phyloP scores from a whole-genome alignment of 2,113 vertebrate genomes.

The Prietella phreatophila region DNA sequence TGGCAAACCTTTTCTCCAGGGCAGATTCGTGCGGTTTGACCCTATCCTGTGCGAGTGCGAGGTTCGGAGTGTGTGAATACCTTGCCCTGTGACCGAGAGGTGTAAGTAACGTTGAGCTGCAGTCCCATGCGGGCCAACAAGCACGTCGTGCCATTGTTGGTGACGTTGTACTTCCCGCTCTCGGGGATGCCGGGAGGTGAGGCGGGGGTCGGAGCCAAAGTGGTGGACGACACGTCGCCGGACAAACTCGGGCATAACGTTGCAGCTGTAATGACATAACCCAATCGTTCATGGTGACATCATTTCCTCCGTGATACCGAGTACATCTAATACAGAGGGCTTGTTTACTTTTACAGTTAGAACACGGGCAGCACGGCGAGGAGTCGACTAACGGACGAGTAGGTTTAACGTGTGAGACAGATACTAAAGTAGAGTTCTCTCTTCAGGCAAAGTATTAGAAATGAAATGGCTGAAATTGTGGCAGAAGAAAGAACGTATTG shows the following conservation, averaged over 20 bases:
- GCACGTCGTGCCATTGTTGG: constrained; percentile 75
- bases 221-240: constrained; percentile 61
- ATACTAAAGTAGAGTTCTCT: not conserved
- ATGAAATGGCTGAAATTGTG: not conserved
- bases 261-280: constrained; percentile 35
- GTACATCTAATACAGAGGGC: not conserved
- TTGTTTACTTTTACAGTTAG: not conserved
- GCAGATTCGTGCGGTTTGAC: too few relatives aligned
- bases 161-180: constrained; percentile 74
- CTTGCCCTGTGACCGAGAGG: constrained; percentile 62
- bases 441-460: not conserved
- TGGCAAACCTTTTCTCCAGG: not conserved
- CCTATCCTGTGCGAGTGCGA: not conserved
- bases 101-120: constrained; percentile 85
- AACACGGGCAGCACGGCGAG: not conserved
- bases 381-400: not conserved
- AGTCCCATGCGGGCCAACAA: constrained; percentile 85
- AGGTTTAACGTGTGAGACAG: not conserved
- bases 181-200: constrained; percentile 65
- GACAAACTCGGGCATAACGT: constrained; percentile 60
- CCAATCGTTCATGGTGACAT: not conserved
- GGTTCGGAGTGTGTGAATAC: constrained; percentile 50
- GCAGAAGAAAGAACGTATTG: not conserved
- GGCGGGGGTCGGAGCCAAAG: constrained; percentile 51
- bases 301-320: not conserved